Conservation (phyloP, 2,113 vertebrate genomes). For the Oryzias celebensis region DNA sequence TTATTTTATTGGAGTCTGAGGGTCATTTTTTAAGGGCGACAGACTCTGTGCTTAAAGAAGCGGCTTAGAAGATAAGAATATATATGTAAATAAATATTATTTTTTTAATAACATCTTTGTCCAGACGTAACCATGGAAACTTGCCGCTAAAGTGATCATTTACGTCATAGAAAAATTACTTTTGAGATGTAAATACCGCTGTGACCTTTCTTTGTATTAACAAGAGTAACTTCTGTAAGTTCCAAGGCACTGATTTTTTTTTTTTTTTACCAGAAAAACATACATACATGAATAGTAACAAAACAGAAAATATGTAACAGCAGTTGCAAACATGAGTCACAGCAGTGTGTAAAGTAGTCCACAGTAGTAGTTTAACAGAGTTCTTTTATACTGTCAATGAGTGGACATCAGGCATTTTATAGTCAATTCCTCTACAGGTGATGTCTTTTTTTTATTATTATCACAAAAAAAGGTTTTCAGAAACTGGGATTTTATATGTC, state of each 20-base stretch:
- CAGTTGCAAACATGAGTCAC: constrained; percentile 43
- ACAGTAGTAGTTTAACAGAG: constrained; percentile 26
- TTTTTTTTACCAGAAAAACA: constrained; percentile 26
- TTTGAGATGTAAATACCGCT: constrained; percentile 5
- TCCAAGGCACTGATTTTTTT: constrained; percentile 43
- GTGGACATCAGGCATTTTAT: too few species aligned
- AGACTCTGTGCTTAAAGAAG: too few species aligned
- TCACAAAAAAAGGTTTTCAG: too few species aligned
- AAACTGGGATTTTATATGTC: too few species aligned
- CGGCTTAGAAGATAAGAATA: too few species aligned
- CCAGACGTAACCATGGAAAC: neutral
- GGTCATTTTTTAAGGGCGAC: too few species aligned
- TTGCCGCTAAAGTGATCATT: constrained; percentile 16
- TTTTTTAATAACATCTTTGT: too few species aligned
- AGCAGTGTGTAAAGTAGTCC: constrained; percentile 20
- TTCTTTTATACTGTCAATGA: too few species aligned
- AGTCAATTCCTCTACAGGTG: too few species aligned
- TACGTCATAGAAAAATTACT: constrained; percentile 23
- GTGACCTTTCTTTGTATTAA: constrained; percentile 54
- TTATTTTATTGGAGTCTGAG: too few species aligned
- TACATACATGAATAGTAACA: constrained; percentile 33
- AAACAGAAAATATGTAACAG: neutral
- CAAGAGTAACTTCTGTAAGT: constrained; percentile 42
- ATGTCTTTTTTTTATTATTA: too few species aligned
- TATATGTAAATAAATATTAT: too few species aligned